Base-by-base conservation (phyloP, 2,113 vertebrate species). In the Poeciliopsis turrubarensis region DNA sequence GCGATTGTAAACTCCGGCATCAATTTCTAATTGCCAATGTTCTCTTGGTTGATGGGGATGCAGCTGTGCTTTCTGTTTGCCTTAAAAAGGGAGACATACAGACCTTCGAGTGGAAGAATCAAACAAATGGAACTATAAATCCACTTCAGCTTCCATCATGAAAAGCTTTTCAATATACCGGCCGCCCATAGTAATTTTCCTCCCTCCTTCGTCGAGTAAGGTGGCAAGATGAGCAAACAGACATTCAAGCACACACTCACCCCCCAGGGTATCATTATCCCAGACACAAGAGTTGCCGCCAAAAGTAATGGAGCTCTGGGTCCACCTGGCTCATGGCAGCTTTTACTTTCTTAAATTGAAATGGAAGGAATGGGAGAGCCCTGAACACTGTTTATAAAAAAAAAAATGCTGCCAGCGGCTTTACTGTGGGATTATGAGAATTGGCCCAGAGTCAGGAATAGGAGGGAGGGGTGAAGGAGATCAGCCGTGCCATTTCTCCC, bases 11-110 rank as follows among this genome's bases (percentile, higher is more conserved):
- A 91, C 31, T 68, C 70, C 60, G 73, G 72, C 83, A 85, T 91
- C 84, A 82, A 81, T 85, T 93, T 90, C 90, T 91, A 92, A 93
- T 93, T 93, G 89, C 75, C 51, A 65, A 57, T 39, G 69, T 68
- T 89, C 76, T 82, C 85, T 85, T 72, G 68, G 71, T 30, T 82
- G 82, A 72, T 64, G 39, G 14, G 37, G 26, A 62, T 62, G 79
- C 75, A 65, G 75, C 54, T 68, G 81, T 39, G 70, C 79, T 73
- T 79, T 77, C 80, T 83, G 87, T 87, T 89, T 89, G 69, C 7
- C 54, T 77, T 71, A 72, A 69, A 64, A 81, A 78, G 83, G 72
- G 73, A 47, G 34, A 60, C 26, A 1, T 25, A 57, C 1, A 65
- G 77, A 77, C 80, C 78, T 86, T 84, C 65, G 77, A 75, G 73